These are phyloP conservation scores for Corvus hawaiiensis DNA, from an alignment of 2,113 vertebrate genomes.

Conservation along the genomic window DNA sequence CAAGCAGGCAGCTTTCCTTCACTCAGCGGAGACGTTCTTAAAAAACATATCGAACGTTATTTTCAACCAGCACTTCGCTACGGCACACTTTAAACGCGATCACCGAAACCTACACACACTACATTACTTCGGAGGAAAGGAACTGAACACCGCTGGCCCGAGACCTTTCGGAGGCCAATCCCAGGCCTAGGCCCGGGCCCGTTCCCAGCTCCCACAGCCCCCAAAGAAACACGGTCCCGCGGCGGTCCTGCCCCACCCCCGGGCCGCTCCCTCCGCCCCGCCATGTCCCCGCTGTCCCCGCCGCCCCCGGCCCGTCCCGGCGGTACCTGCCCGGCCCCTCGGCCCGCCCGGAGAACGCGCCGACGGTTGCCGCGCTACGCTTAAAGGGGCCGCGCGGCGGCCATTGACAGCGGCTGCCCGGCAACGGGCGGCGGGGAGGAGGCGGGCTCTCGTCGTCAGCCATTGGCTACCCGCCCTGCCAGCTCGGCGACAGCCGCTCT, in stretches of 20 bases:
- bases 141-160: rapidly evolving
- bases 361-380: slow-evolving; percentile 11
- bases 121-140: background rate
- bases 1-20: background rate
- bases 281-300: background rate
- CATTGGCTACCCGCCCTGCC: background rate
- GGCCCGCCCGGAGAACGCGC: background rate
- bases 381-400: slow-evolving; percentile 6
- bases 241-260: background rate
- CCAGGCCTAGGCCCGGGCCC: background rate
- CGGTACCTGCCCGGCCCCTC: background rate
- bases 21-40: rapidly evolving
- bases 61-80: background rate
- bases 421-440: background rate
- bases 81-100: rapidly evolving
- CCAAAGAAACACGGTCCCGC: background rate
- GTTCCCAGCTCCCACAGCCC: background rate
- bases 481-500: rapidly evolving
- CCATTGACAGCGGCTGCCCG: slow-evolving; percentile 9
- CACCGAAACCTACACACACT: background rate
- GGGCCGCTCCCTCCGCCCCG: background rate
- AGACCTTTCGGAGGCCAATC: background rate
- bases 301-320: background rate
- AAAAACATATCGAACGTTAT: rapidly evolving
- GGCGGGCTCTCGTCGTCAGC: background rate